Base-by-base conservation (phyloP, 1,140 invertebrate genomes). In the Eupristina koningsbergeri region DNA sequence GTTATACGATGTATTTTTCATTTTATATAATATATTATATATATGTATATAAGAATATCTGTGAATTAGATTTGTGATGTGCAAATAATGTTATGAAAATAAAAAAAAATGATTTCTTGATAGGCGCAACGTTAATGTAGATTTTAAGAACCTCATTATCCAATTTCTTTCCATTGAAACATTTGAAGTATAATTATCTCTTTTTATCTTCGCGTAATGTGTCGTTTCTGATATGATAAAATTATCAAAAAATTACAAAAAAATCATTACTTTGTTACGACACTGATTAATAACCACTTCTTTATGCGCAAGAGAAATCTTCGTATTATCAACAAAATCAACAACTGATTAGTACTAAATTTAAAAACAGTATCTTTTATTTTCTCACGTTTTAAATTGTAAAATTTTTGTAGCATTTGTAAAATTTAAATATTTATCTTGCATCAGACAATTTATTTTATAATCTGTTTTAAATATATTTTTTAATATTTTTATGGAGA, bases 181-280 rank as follows among this genome's bases (percentile, higher is more conserved):
- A 45, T 81, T 64, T 47, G 63, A 31, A 39, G 45, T 31, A 67
- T 67, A 78, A 83, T 83, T 83, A 83, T 83, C 75, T 83, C 73
- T 83, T 53, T 79, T 82, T 26, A 36, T 75, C 29, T 26, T 58
- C 15, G 34, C 9, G 22, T 8, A 3, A 36, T 22, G 8, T 36
- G 34, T 34, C 17, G 78, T 53, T 29, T 31, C 50, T 47, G 13
- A n/a, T 29, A 67, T 17, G 41, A 73, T 63, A 69, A 80, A 67
- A 85, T 76, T 45, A 74, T 64, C 47, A 36, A 85, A 64, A 85
- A 85, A 85, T 75, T 83, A 73, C 76, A 58, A 61, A 80, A 85
- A 84, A 81, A 61, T 58, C 80, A 79, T 50, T 26, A 63, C 75
- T 71, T 71, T 41, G 22, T 64, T 31, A 41, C 39, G 77, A 80